These are phyloP conservation scores for Rhabdornis inornatus DNA, from an alignment of 2,113 vertebrate species.

Conservation along the genomic window DNA sequence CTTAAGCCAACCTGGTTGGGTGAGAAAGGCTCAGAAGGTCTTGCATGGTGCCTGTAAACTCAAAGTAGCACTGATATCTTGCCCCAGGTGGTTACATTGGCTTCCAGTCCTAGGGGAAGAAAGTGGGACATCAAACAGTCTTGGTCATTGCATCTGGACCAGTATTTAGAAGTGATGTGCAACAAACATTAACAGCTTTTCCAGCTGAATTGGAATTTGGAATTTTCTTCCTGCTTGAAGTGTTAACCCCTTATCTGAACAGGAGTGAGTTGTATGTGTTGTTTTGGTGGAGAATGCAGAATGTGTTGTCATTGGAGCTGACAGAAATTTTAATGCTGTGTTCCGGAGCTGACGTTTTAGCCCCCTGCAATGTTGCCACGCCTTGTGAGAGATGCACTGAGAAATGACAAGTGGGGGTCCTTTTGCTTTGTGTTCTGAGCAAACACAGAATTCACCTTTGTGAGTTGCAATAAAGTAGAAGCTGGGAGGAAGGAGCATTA, in stretches of 20 bases:
- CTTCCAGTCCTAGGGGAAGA: background rate
- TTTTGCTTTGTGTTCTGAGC: background rate
- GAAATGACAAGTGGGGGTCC: accelerated
- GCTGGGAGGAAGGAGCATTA: background rate
- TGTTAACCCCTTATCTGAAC: background rate
- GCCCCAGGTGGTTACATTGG: background rate
- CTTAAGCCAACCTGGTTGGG: background rate
- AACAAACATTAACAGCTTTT: background rate
- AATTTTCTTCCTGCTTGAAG: background rate
- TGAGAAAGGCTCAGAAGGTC: background rate
- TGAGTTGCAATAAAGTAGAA: background rate
- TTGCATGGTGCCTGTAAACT: background rate
- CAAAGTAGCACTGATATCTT: background rate
- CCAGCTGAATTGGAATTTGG: background rate
- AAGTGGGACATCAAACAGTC: background rate
- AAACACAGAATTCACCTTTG: background rate
- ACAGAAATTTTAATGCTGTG: background rate
- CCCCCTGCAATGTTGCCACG: accelerated
- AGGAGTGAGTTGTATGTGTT: background rate
- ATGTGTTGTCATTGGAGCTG: background rate
- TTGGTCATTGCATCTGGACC: background rate
- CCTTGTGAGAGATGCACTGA: background rate
- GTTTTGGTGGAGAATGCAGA: background rate
- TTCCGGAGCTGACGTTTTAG: background rate
- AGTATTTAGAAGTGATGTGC: background rate